phyloP scores from a whole-genome alignment of 2,113 vertebrate species.

The Clarias macrocephalus region DNA sequence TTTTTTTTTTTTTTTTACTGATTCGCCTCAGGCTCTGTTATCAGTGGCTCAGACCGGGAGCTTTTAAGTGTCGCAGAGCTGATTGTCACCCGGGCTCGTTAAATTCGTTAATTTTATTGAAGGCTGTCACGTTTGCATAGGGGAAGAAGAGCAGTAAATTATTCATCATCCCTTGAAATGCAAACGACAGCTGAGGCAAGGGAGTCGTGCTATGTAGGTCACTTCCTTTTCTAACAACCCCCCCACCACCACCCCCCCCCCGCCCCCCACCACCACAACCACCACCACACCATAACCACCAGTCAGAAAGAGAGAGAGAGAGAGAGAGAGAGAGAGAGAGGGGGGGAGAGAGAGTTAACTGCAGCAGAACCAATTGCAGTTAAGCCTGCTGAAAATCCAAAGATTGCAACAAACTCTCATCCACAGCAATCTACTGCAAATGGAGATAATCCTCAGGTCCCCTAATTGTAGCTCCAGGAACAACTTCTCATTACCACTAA shows the following conservation, averaged over 20 bases:
- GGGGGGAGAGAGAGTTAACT: constrained; percentile 33
- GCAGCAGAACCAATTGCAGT: constrained; percentile 50
- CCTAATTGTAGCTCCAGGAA: constrained; percentile 26
- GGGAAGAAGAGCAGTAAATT: constrained; percentile 58
- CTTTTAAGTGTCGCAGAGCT: constrained; percentile 48
- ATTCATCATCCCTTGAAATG: constrained; percentile 64
- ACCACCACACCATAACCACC: constrained; percentile 14
- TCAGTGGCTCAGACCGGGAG: constrained; percentile 41
- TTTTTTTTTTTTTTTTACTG: neutral
- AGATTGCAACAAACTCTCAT: constrained; percentile 36
- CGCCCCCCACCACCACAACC: neutral
- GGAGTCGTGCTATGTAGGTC: constrained; percentile 59
- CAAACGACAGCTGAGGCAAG: constrained; percentile 59
- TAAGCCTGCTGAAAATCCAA: constrained; percentile 41
- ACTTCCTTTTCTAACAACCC: constrained; percentile 53
- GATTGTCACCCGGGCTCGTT: constrained; percentile 59
- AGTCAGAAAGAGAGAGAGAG: constrained; percentile 42
- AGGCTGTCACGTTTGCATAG: constrained; percentile 58
- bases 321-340: constrained; percentile 35
- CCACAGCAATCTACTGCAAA: constrained; percentile 27
- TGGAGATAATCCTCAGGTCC: constrained; percentile 35
- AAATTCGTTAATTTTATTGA: constrained; percentile 62
- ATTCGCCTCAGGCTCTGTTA: constrained; percentile 45
- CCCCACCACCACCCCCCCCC: neutral
- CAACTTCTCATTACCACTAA: constrained; percentile 22